Conservation (phyloP, 1,140 invertebrate species). For the Sycophila sp. region DNA sequence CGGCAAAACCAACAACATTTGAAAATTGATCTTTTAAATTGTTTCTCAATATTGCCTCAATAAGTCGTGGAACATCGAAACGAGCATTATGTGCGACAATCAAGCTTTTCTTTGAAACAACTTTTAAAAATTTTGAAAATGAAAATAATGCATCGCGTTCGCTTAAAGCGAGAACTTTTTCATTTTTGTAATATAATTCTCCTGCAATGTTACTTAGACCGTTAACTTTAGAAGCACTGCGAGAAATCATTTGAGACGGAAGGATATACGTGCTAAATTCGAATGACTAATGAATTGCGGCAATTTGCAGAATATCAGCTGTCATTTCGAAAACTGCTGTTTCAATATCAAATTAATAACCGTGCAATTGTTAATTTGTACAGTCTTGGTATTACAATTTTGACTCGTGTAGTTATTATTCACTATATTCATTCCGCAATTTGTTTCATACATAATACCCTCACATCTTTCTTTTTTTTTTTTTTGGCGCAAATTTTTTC, state of each 20-base stretch:
- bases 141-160: background rate
- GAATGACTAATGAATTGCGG: conserved; percentile 21
- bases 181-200: conserved; percentile 22
- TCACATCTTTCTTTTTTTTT: conserved; percentile 23
- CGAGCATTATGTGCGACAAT: background rate
- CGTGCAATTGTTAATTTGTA: background rate
- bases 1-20: background rate
- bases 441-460: background rate
- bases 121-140: background rate
- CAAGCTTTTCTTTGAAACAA: background rate
- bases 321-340: conserved; percentile 34
- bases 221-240: conserved; percentile 15
- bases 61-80: background rate
- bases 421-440: background rate
- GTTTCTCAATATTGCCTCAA: background rate
- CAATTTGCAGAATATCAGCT: conserved; percentile 40
- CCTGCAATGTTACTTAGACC: conserved; percentile 24
- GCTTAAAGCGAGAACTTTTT: too few relatives aligned
- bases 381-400: background rate
- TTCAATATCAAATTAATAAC: conserved; percentile 41
- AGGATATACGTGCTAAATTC: conserved; percentile 33
- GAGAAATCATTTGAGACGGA: conserved; percentile 29
- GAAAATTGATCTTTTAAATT: background rate
- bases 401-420: background rate
- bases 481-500: conserved; percentile 7